Percentiles rank a stretch among this genome's conserved stretches.
phyloP scores from a whole-genome alignment of 2,797 vertebrate genomes.

The Darevskia mixta region DNA sequence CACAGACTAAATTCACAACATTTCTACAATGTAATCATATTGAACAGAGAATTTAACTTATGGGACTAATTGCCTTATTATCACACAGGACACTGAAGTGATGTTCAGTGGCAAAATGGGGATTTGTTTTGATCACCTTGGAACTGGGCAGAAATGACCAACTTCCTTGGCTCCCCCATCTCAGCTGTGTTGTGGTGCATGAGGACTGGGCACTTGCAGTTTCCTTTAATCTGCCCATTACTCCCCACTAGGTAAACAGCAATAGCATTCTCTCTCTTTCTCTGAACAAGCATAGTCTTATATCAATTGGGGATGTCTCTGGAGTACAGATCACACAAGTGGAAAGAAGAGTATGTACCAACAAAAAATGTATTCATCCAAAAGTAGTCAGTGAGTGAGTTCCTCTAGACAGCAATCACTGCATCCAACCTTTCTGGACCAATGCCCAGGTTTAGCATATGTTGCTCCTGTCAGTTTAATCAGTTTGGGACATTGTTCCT shows the following conservation, averaged over 20 bases:
- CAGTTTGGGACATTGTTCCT: background rate
- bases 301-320: background rate
- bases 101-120: background rate
- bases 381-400: background rate
- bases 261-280: background rate
- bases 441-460: conserved; percentile 15
- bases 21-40: background rate
- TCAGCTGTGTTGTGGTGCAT: background rate
- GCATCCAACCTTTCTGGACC: background rate
- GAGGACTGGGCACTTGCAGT: background rate
- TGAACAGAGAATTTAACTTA: background rate
- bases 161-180: background rate
- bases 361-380: background rate
- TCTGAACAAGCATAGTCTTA: background rate
- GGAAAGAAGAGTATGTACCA: background rate
- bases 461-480: conserved; percentile 4
- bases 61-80: background rate
- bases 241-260: background rate
- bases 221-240: background rate
- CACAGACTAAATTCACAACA: background rate
- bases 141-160: background rate
- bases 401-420: background rate
- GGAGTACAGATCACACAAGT: background rate
- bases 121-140: background rate
- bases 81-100: background rate